A percentile compares a stretch with the other conserved stretches of the same genome.
Conservation (phyloP, 2,797 vertebrate genomes). For the Catamblyrhynchus diadema region DNA sequence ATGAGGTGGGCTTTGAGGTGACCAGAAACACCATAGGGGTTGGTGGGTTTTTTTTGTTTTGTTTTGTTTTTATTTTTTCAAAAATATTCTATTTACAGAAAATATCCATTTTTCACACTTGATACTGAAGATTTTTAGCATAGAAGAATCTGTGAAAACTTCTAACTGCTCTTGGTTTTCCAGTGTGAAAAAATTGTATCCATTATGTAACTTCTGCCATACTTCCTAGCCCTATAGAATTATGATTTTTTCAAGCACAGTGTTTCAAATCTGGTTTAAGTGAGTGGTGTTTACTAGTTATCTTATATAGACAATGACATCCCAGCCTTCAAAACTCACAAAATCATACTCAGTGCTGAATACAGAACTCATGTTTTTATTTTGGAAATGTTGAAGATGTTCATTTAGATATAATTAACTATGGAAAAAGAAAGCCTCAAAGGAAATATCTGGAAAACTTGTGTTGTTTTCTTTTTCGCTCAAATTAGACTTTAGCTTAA, state of each 20-base stretch:
- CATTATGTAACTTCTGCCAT: background rate
- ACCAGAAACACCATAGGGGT: background rate
- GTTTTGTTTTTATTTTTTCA: background rate
- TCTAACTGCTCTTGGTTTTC: background rate
- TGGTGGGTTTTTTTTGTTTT: background rate
- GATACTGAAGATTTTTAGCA: background rate
- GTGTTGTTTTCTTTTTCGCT: fast-evolving
- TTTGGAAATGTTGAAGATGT: background rate
- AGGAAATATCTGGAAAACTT: background rate
- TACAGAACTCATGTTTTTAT: background rate
- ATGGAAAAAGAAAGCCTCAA: background rate
- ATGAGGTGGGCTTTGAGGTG: background rate
- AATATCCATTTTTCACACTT: background rate
- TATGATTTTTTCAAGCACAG: background rate
- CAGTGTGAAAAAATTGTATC: background rate
- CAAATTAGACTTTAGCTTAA: background rate
- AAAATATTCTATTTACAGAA: background rate
- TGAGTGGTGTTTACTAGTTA: background rate
- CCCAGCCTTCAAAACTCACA: background rate
- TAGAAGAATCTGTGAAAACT: background rate
- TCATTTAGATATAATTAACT: background rate
- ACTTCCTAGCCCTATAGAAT: background rate
- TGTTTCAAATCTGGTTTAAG: background rate
- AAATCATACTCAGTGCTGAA: background rate
- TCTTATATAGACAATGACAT: background rate